Conservation (phyloP, 2,113 vertebrate genomes). For the Fregetta grallaria region DNA sequence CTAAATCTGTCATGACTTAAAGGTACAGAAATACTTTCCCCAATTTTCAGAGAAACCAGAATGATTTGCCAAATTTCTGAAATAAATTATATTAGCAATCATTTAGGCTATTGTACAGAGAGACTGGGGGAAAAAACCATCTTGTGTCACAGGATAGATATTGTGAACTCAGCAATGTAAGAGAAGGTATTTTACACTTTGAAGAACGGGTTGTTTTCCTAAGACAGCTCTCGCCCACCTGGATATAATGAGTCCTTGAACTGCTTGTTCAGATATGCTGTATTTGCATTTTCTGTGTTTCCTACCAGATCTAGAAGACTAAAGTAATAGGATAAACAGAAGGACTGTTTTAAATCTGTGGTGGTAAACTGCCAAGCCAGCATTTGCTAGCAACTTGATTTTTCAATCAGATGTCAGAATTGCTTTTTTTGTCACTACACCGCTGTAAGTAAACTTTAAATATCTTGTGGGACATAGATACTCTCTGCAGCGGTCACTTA, state of each 20-base stretch:
- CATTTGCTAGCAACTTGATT: neutral
- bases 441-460: neutral
- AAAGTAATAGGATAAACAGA: neutral
- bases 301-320: neutral
- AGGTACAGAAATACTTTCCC: neutral
- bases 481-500: neutral
- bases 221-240: neutral
- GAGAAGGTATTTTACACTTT: neutral
- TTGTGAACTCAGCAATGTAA: neutral
- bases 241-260: neutral
- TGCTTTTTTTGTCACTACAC: neutral
- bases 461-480: rapidly evolving
- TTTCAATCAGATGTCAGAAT: neutral
- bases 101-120: neutral
- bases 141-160: neutral
- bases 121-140: neutral
- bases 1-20: neutral
- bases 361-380: neutral
- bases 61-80: neutral
- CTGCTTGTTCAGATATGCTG: neutral
- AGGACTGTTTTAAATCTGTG: neutral
- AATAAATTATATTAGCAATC: neutral
- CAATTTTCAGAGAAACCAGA: neutral
- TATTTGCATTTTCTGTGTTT: neutral
- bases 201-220: neutral